Evolutionary conservation across 2,797 vertebrate genomes (phyloP).

Genomic region (Synanceia verrucosa): DNA sequence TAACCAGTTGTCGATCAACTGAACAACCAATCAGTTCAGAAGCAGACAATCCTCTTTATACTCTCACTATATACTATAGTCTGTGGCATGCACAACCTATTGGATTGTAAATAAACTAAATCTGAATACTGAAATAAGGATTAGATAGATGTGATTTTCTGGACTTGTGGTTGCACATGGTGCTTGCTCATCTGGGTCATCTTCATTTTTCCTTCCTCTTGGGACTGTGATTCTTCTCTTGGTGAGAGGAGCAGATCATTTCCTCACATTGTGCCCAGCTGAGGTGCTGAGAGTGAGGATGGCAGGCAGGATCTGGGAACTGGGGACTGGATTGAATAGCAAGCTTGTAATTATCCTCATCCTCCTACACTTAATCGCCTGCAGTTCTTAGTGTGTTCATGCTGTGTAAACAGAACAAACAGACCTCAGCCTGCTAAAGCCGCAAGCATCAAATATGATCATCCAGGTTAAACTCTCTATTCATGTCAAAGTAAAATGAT

Average conservation of each 20-base stretch:
- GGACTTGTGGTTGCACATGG: not conserved
- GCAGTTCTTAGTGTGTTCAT: slow-evolving; percentile 38
- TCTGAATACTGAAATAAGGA: not conserved
- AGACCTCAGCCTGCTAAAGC: not conserved
- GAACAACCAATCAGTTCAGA: not conserved
- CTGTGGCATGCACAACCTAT: not conserved
- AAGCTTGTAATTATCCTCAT: slow-evolving; percentile 64
- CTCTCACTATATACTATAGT: too few species aligned
- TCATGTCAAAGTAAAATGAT: not conserved
- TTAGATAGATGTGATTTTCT: not conserved
- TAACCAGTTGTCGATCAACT: not conserved
- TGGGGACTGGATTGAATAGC: slow-evolving; percentile 35
- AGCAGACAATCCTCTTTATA: too few species aligned
- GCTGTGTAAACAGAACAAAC: slow-evolving; percentile 20
- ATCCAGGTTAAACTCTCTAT: not conserved
- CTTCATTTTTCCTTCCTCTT: not conserved
- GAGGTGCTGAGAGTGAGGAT: slow-evolving; percentile 8
- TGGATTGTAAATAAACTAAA: not conserved
- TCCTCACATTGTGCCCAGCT: slow-evolving; percentile 19
- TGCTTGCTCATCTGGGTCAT: not conserved
- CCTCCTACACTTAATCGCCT: slow-evolving; percentile 53
- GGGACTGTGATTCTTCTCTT: not conserved
- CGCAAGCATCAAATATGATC: not conserved
- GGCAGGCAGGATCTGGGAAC: slow-evolving; percentile 36
- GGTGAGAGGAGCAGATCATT: slow-evolving; percentile 27